Evolutionary conservation across 2,797 vertebrate genomes (phyloP).

Genomic region (Mormyrus hasselquistii): DNA sequence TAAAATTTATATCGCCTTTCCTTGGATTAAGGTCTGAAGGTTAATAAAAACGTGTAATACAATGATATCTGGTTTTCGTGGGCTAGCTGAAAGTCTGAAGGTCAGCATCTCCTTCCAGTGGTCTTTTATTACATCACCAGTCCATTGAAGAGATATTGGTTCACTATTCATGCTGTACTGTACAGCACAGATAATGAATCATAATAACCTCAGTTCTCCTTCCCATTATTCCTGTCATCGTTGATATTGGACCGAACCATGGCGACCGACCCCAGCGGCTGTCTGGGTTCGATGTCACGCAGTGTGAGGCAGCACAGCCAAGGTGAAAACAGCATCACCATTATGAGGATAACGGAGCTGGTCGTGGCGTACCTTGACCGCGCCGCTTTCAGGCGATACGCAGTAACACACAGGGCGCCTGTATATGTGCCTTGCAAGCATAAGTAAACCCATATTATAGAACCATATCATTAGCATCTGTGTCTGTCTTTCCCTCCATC

Average conservation of each 20-base stretch:
- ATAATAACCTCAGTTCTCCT: background rate
- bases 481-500: background rate
- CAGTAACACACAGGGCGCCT: constrained; percentile 26
- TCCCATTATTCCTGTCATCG: background rate
- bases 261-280: background rate
- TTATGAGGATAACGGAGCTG: background rate
- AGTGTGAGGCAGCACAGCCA: background rate
- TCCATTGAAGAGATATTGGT: background rate
- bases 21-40: background rate
- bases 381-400: background rate
- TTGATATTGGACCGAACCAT: background rate
- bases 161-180: background rate
- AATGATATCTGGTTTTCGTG: background rate
- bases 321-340: background rate
- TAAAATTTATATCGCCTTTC: background rate
- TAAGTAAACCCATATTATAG: background rate
- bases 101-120: background rate
- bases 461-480: background rate
- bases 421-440: constrained; percentile 1
- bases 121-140: background rate
- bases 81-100: background rate
- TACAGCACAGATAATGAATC: background rate
- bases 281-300: background rate
- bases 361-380: background rate
- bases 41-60: background rate